phyloP scores from a whole-genome alignment of 2,888 invertebrate species.

The Gastracanthus pulcherrimus region DNA sequence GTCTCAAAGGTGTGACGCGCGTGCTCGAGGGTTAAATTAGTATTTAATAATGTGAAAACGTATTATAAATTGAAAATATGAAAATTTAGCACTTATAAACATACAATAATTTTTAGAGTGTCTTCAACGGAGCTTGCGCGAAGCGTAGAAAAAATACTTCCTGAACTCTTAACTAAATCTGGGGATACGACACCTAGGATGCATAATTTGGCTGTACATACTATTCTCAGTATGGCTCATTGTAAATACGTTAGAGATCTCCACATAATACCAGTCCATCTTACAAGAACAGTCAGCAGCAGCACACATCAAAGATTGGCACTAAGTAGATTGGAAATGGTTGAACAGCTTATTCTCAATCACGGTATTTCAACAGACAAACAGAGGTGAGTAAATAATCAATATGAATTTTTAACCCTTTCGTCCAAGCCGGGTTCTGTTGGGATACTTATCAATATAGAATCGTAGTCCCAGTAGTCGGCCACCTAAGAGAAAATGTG shows the following conservation, averaged over 20 bases:
- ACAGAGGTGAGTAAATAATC: constrained; percentile 81
- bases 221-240: constrained; percentile 90
- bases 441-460: too few species aligned
- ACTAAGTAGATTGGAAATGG: constrained; percentile 91
- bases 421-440: too few species aligned
- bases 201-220: constrained; percentile 92
- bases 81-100: too few species aligned
- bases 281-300: constrained; percentile 90
- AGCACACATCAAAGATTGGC: constrained; percentile 92
- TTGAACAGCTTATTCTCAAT: constrained; percentile 90
- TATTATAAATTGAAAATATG: too few species aligned
- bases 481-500: too few species aligned
- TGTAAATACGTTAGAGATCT: constrained; percentile 89
- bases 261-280: constrained; percentile 89
- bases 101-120: constrained; percentile 81
- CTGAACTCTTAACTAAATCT: constrained; percentile 90
- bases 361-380: constrained; percentile 93
- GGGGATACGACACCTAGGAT: constrained; percentile 93
- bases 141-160: constrained; percentile 89
- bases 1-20: too few species aligned
- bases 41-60: too few species aligned
- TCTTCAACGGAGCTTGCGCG: constrained; percentile 89
- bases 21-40: too few species aligned
- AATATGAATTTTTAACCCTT: neutral
- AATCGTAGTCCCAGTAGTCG: too few species aligned